Evolutionary conservation across 1,140 invertebrate genomes (phyloP), one percentile per base, ranked within the genome.

Genomic region (Drosophila trapezifrons): DNA sequence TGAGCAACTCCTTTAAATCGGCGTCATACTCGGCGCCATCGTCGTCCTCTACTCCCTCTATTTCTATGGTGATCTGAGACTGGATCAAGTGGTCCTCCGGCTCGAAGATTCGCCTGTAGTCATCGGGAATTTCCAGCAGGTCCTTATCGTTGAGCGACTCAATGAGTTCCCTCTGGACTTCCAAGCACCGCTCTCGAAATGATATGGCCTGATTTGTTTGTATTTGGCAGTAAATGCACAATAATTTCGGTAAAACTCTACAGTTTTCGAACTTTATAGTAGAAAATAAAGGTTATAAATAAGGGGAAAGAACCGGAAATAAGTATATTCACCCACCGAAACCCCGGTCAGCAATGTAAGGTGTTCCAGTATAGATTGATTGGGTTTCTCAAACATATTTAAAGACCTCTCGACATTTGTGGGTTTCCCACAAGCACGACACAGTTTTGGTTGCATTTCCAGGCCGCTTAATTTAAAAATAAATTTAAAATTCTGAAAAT

Each of bases 331-430:
- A 67, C 65, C 57, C 45, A 85, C 81, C 62, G 43, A n/a, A 25
- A 78, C 35, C 1, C 78, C 82, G 4, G 74, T 85, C 10, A 85
- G 18, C 13, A 71, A 27, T 63, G 78, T 62, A 8, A 85, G 70
- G 27, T 67, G 55, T 52, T 76, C 64, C 29, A 85, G 29, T 20
- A 77, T 47, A 27, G 42, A 65, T 25, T 54, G 52, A 47, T 78
- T 59, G 27, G 12, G 17, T 13, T 40, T 46, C 17, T 78, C 70
- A 57, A 85, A 85, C 3, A 85, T 64, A 32, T 52, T 56, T 25
- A 78, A 22, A 2, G 77, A 74, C 20, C 57, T 56, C 4, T 76
- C 58, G 7, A 5, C 17, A 13, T 15, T 64, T 10, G 54, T 45
- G 45, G 35, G 37, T 22, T 52, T 66, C 6, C 74, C 62, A 42